Percentiles rank a stretch among this genome's conserved stretches.
phyloP scores from a whole-genome alignment of 2,888 invertebrate species.

The Imbricaverruca yamaguchii region DNA sequence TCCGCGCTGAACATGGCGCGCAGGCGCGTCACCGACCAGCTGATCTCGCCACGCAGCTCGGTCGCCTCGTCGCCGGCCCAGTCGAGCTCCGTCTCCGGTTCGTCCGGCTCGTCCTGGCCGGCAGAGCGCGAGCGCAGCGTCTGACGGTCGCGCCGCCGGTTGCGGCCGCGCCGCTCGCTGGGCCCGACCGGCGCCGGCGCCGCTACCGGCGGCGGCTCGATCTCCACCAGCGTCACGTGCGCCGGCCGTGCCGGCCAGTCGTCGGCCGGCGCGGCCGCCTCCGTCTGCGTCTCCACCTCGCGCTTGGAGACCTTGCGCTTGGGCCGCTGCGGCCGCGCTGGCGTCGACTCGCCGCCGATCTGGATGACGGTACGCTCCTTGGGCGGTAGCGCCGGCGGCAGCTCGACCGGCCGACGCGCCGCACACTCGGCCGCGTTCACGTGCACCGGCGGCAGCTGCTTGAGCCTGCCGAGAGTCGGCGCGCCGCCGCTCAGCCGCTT shows the following conservation, averaged over 20 bases:
- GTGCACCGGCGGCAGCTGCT: constrained; percentile 58
- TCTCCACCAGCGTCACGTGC: constrained; percentile 33
- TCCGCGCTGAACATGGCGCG: constrained; percentile 37
- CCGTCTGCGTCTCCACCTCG: constrained; percentile 33
- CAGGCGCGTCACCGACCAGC: constrained; percentile 40
- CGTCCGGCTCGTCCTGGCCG: constrained; percentile 19
- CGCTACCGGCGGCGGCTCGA: constrained; percentile 37
- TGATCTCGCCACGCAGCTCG: constrained; percentile 35
- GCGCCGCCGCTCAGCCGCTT: constrained; percentile 38
- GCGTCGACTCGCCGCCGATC: constrained; percentile 29
- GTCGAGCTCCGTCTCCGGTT: constrained; percentile 22
- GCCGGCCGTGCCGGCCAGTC: constrained; percentile 28
- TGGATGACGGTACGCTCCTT: constrained; percentile 32
- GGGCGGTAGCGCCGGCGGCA: constrained; percentile 31
- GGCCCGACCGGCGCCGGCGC: constrained; percentile 32
- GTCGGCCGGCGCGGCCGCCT: constrained; percentile 29
- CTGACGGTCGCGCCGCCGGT: constrained; percentile 36
- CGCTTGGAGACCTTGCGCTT: constrained; percentile 31
- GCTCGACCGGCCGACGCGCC: constrained; percentile 25
- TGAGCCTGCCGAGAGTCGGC: constrained; percentile 39
- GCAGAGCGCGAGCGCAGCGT: constrained; percentile 36
- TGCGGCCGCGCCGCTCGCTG: constrained; percentile 35
- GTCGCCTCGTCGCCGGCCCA: constrained; percentile 27
- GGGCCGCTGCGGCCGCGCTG: constrained; percentile 32
- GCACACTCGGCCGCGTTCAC: constrained; percentile 42